These are phyloP conservation scores for Sebastes matsubarae DNA, from an alignment of 2,797 vertebrate genomes.

Conservation along the genomic window DNA sequence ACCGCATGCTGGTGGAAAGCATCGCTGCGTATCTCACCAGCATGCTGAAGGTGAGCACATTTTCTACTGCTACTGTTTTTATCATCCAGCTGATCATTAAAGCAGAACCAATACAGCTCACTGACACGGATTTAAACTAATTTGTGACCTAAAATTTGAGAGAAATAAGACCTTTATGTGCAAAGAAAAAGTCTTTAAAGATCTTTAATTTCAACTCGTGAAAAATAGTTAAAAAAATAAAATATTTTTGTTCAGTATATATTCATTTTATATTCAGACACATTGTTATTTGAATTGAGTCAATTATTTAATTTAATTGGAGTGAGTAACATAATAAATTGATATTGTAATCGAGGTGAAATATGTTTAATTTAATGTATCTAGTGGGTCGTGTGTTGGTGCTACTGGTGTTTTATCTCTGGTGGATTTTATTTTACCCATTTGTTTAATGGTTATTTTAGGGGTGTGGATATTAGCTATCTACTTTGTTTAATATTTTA, in stretches of 20 bases:
- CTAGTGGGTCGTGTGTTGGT: not conserved
- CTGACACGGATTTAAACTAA: too few species aligned
- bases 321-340: too few species aligned
- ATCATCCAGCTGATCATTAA: not conserved
- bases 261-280: not conserved
- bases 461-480: not conserved
- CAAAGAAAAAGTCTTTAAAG: too few species aligned
- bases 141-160: too few species aligned
- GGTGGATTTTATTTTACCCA: not conserved
- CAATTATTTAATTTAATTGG: not conserved
- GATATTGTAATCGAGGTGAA: not conserved
- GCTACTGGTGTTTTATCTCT: not conserved
- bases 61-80: too few species aligned
- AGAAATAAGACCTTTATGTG: too few species aligned
- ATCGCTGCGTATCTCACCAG: slow-evolving; percentile 88
- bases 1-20: slow-evolving; percentile 86
- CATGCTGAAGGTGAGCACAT: slow-evolving; percentile 88
- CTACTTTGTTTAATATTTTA: too few species aligned
- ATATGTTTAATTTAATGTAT: not conserved
- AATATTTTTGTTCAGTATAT: not conserved
- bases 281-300: not conserved
- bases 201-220: too few species aligned
- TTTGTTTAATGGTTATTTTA: not conserved
- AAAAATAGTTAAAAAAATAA: too few species aligned
- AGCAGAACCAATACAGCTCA: too few species aligned